Conservation (phyloP, 2,113 vertebrate species). For the Ginglymostoma cirratum region DNA sequence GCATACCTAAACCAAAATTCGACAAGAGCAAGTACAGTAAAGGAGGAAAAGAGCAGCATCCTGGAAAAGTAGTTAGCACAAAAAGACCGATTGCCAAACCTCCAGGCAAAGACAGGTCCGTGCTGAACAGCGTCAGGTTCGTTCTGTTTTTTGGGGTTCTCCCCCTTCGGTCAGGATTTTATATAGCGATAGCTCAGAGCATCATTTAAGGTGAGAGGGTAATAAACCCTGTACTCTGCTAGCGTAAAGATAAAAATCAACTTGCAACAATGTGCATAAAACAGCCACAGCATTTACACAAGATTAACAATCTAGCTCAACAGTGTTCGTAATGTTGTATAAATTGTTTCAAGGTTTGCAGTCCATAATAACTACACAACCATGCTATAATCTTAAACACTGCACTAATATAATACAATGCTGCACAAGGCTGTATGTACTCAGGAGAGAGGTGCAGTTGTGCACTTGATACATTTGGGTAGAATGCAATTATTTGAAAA, state of each 20-base stretch:
- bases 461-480: background rate
- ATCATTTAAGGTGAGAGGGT: background rate
- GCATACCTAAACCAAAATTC: slow-evolving; percentile 75
- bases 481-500: background rate
- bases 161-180: slow-evolving; percentile 20
- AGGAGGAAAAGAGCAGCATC: slow-evolving; percentile 88
- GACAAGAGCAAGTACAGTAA: slow-evolving; percentile 95
- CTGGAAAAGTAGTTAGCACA: slow-evolving; percentile 89
- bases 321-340: background rate
- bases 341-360: background rate
- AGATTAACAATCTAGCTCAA: background rate
- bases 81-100: slow-evolving; percentile 87
- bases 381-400: background rate
- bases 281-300: background rate
- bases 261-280: background rate
- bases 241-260: background rate
- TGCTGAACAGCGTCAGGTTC: slow-evolving; percentile 87
- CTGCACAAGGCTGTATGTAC: background rate
- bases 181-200: background rate
- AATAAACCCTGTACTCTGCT: background rate
- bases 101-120: slow-evolving; percentile 81
- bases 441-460: background rate
- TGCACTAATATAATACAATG: background rate
- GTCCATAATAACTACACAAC: background rate
- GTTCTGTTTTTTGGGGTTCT: slow-evolving; percentile 39